phyloP scores from a whole-genome alignment of 2,113 vertebrate genomes.

The Chauna torquata region DNA sequence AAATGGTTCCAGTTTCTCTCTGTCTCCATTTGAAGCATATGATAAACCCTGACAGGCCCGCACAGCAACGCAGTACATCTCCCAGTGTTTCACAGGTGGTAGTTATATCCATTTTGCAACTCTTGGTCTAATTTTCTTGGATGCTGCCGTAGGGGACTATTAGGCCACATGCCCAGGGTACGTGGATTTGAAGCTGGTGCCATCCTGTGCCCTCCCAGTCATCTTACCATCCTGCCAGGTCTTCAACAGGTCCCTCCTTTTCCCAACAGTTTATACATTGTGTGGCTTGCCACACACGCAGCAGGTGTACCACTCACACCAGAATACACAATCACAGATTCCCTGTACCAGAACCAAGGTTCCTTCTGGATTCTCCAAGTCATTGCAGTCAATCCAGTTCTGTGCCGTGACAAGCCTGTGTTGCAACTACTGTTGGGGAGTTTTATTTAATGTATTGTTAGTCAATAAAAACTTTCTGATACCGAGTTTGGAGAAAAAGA shows the following conservation, averaged over 20 bases:
- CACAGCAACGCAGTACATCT: background rate
- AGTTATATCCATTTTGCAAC: background rate
- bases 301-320: background rate
- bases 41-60: background rate
- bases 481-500: background rate
- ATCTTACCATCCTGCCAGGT: background rate
- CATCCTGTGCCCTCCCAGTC: background rate
- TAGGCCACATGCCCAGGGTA: background rate
- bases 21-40: background rate
- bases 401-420: background rate
- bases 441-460: background rate
- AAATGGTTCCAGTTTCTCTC: background rate
- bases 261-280: background rate
- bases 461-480: background rate
- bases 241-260: background rate
- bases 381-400: background rate
- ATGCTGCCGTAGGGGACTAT: background rate
- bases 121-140: background rate
- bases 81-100: background rate
- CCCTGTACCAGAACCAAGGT: background rate
- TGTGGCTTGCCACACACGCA: background rate
- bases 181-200: background rate
- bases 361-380: background rate
- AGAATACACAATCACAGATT: background rate
- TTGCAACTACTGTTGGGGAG: background rate